phyloP scores from a whole-genome alignment of 2,888 invertebrate genomes.

The Lissocephala sabroskyi region DNA sequence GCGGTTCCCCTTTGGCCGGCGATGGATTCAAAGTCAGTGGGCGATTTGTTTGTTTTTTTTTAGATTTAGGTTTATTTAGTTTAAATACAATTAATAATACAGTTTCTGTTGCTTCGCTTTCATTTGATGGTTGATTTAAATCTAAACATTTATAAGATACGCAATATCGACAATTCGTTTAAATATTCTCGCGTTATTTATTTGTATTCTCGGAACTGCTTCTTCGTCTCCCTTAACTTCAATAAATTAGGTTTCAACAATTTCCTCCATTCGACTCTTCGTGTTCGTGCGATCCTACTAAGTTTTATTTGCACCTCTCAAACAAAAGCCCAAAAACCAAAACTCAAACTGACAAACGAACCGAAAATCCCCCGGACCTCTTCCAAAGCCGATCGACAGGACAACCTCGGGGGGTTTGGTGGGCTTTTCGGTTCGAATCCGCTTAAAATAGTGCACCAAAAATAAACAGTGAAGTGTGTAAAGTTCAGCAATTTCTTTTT shows the following conservation, averaged over 20 bases:
- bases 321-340: no score
- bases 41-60: conserved; percentile 24
- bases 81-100: no score
- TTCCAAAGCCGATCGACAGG: no score
- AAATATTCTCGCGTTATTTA: conserved; percentile 22
- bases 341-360: no score
- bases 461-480: no score
- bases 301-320: neutral
- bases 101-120: no score
- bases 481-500: conserved; percentile 38
- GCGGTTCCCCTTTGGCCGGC: neutral
- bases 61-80: conserved; percentile 24
- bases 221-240: no score
- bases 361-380: no score
- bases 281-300: neutral
- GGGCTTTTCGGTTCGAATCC: no score
- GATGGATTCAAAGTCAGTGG: conserved; percentile 28
- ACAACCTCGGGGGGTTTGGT: no score
- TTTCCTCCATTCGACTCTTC: neutral
- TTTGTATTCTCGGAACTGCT: no score
- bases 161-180: conserved; percentile 59
- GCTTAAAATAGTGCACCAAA: no score
- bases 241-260: neutral
- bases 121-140: conserved; percentile 45
- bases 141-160: conserved; percentile 63